These are phyloP conservation scores for Perognathus longimembris DNA, from an alignment of 2,113 vertebrate genomes.

Conservation along the genomic window DNA sequence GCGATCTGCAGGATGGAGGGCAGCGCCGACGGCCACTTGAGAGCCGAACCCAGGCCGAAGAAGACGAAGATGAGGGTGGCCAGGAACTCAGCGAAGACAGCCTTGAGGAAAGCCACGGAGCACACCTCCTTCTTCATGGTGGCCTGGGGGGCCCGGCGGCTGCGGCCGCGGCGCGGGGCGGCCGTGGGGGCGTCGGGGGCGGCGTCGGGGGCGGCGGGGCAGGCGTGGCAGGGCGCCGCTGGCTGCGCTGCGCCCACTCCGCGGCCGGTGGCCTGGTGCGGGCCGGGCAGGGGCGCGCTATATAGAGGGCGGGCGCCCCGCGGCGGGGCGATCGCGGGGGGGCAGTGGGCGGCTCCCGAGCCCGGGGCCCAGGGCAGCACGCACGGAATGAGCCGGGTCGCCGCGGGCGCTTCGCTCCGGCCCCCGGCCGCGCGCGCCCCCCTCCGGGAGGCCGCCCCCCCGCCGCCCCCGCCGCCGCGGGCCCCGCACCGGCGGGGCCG, in stretches of 20 bases:
- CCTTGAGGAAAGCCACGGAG: constrained; percentile 87
- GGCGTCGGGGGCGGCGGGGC: neutral
- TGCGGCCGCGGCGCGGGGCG: neutral
- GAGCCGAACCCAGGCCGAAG: constrained; percentile 88
- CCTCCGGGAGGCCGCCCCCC: neutral
- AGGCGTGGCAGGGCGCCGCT: neutral
- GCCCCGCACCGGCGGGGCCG: neutral
- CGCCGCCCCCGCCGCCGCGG: neutral
- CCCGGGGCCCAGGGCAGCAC: neutral
- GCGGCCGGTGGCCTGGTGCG: constrained; percentile 59
- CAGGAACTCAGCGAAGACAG: constrained; percentile 88
- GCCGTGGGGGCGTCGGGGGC: constrained; percentile 50
- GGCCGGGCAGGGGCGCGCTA: constrained; percentile 59
- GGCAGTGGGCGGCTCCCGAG: constrained; percentile 68
- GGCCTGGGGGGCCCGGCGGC: constrained; percentile 59
- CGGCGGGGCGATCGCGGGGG: constrained; percentile 62
- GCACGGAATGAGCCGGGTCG: neutral
- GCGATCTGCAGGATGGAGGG: constrained; percentile 88
- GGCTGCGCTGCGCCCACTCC: constrained; percentile 78
- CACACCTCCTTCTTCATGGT: constrained; percentile 88
- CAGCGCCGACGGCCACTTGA: constrained; percentile 87
- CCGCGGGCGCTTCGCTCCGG: neutral
- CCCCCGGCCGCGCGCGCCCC: neutral
- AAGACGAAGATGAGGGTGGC: constrained; percentile 90
- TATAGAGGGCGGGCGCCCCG: constrained; percentile 67